Evolutionary conservation across 2,113 vertebrate species (phyloP).

Genomic region (Phalacrocorax aristotelis): DNA sequence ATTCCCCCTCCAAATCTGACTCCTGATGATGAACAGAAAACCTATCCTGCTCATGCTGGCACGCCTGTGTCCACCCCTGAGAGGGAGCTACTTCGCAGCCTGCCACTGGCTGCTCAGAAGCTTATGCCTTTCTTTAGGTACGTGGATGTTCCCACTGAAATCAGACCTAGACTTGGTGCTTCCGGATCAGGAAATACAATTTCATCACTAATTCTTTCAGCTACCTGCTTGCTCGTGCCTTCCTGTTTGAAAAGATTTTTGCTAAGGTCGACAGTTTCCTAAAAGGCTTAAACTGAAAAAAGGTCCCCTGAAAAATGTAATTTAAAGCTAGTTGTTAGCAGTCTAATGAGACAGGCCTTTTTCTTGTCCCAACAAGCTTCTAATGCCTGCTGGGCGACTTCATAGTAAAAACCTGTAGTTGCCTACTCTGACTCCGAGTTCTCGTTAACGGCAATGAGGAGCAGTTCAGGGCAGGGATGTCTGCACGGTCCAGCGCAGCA

Average conservation of each 20-base stretch:
- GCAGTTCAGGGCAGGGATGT: not conserved
- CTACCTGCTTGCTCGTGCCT: not conserved
- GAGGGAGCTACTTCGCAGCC: not conserved
- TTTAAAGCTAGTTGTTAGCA: not conserved
- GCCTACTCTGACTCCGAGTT: accelerated
- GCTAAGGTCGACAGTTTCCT: not conserved
- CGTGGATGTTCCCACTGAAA: not conserved
- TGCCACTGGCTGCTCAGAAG: not conserved
- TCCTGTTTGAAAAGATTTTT: not conserved
- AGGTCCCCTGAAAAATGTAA: not conserved
- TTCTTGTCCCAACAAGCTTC: not conserved
- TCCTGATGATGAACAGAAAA: not conserved
- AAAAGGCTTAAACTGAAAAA: not conserved
- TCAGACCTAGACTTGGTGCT: not conserved
- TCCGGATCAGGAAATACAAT: not conserved
- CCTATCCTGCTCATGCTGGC: not conserved
- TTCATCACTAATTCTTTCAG: not conserved
- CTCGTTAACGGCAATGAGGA: not conserved
- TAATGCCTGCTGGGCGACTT: not conserved
- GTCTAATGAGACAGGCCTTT: not conserved
- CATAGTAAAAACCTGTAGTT: not conserved
- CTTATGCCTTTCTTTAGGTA: not conserved
- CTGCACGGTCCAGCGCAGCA: accelerated
- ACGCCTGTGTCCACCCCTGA: accelerated
- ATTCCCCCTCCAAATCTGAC: not conserved